Conservation (phyloP, 2,797 vertebrate species). For the Sebastes glaucus region DNA sequence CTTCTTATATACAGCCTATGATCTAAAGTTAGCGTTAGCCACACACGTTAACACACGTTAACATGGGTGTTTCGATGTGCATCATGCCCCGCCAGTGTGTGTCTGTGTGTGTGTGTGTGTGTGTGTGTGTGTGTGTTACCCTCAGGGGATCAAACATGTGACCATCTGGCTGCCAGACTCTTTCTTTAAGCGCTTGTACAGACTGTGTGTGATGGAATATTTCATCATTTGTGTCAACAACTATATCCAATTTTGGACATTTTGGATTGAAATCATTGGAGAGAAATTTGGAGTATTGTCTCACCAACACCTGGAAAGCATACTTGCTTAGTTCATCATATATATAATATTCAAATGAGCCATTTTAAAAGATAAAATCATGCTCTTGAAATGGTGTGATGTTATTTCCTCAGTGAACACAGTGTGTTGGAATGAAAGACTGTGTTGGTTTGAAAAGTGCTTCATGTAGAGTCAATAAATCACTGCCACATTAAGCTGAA, state of each 20-base stretch:
- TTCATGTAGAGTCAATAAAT: neutral
- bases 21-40: neutral
- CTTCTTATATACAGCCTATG: neutral
- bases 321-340: neutral
- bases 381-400: neutral
- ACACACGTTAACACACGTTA: neutral
- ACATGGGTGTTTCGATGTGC: neutral
- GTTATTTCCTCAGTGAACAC: neutral
- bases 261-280: neutral
- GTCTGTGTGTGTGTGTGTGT: neutral
- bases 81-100: neutral
- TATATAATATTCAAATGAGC: neutral
- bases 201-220: neutral
- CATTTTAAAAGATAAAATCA: neutral
- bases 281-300: neutral
- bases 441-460: neutral
- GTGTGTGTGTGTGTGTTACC: neutral
- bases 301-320: neutral
- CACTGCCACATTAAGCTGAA: neutral
- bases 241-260: neutral
- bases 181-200: neutral
- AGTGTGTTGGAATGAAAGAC: neutral
- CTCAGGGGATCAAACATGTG: neutral
- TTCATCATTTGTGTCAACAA: neutral
- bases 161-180: constrained; percentile 1